These are phyloP conservation scores for Aptenodytes patagonicus DNA, from an alignment of 2,113 vertebrate genomes.

Conservation along the genomic window DNA sequence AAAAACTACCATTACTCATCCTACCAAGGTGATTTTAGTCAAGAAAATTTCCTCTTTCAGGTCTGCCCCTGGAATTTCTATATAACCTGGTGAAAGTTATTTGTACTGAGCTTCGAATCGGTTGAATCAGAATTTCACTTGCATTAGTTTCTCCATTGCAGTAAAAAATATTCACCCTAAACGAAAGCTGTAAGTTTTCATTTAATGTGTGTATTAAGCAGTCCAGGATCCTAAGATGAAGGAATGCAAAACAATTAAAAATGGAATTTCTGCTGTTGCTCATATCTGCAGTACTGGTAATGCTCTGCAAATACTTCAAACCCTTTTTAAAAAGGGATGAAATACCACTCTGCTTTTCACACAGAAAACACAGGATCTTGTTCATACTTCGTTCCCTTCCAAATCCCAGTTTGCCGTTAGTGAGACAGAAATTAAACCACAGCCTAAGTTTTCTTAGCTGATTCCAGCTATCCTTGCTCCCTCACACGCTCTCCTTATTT, in stretches of 20 bases:
- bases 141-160: not conserved
- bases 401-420: constrained; percentile 29
- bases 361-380: not conserved
- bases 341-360: constrained; percentile 30
- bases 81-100: not conserved
- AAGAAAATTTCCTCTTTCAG: not conserved
- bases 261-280: constrained; percentile 32
- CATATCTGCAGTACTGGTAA: not conserved
- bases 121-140: not conserved
- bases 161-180: not conserved
- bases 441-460: not conserved
- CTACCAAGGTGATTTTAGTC: not conserved
- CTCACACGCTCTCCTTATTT: not conserved
- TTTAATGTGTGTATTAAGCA: not conserved
- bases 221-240: constrained; percentile 20
- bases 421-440: constrained; percentile 48
- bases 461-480: not conserved
- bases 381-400: not conserved
- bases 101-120: not conserved
- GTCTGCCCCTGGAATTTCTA: not conserved
- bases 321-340: not conserved
- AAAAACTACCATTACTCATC: not conserved
- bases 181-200: not conserved
- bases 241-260: constrained; percentile 55
- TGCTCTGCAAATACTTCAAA: constrained; percentile 31